Base-by-base conservation (phyloP, 2,888 invertebrate genomes). In the Venustoraphidia nigricollis region DNA sequence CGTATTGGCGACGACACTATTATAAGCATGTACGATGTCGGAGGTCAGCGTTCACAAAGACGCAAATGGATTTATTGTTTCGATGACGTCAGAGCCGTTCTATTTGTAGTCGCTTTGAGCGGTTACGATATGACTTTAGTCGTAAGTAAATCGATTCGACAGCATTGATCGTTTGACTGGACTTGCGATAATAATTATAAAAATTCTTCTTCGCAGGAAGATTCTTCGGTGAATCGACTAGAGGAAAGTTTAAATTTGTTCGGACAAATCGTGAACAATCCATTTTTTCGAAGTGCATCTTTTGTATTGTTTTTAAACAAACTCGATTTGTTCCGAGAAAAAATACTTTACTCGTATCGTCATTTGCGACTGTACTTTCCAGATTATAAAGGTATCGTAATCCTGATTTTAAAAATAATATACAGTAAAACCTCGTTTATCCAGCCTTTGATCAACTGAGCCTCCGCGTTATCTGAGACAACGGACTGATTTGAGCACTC, bases 11-110 rank as follows among this genome's bases (percentile, higher is more conserved):
- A 75, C 57, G 73, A 75, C 57, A 69, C 74, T 53, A 70, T 77
- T 49, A 66, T 62, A 43, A 74, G 76, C 56, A 75, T 79, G 75
- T 79, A 76, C 58, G 79, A 79, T 62, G 78, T 79, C 35, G 79
- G 79, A 27, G 79, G 79, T 46, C 79, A 79, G 59, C 64, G 79
- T 58, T 78, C 77, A 51, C 78, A 79, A 61, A 60, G 79, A 41
- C 64, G 75, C 47, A 79, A 79, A 59, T 79, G 79, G 79, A 79
- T 79, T 55, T 77, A 78, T 58, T 79, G 78, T 61, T 79, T 79
- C 61, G 78, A 79, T 59, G 77, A 79, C 60, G 78, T 79, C 2
- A 66, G 72, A 55, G 76, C 78, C 13, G 73, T 79, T 2, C 60
- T 79, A 41, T 79, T 77, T 65, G 79, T 79, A 13, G 76, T 76